Percentiles rank a stretch among this genome's conserved stretches.
Conservation (phyloP, 1,140 invertebrate genomes). For the Linepithema humile region DNA sequence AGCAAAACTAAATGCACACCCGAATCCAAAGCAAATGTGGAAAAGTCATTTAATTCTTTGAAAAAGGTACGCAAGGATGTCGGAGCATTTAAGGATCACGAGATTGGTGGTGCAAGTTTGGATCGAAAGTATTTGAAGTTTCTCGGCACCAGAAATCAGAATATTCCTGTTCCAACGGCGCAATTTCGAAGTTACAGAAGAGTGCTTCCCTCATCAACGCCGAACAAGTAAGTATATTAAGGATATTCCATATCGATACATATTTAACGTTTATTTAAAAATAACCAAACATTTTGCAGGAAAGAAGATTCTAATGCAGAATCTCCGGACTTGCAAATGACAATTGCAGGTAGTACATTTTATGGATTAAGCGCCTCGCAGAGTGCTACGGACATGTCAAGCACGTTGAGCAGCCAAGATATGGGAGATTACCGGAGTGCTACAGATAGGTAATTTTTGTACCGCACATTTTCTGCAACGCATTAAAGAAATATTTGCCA, state of each 20-base stretch:
- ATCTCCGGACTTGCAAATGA: slow-evolving; percentile 77
- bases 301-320: slow-evolving; percentile 71
- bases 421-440: slow-evolving; percentile 79
- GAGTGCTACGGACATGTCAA: slow-evolving; percentile 75
- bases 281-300: slow-evolving; percentile 47
- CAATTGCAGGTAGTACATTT: slow-evolving; percentile 80
- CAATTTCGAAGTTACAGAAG: slow-evolving; percentile 91
- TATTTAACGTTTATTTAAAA: background rate
- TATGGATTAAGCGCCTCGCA: slow-evolving; percentile 78
- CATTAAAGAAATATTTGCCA: background rate
- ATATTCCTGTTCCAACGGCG: slow-evolving; percentile 90
- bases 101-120: slow-evolving; percentile 86
- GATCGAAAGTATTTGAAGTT: slow-evolving; percentile 90
- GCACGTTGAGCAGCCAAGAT: slow-evolving; percentile 66
- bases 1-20: slow-evolving; percentile 73
- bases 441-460: slow-evolving; percentile 70
- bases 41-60: slow-evolving; percentile 87
- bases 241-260: background rate
- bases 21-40: slow-evolving; percentile 73
- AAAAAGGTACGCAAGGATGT: slow-evolving; percentile 86
- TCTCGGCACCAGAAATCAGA: slow-evolving; percentile 85
- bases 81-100: slow-evolving; percentile 74
- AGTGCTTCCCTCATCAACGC: slow-evolving; percentile 82
- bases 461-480: background rate
- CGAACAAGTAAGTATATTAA: slow-evolving; percentile 69